Base-by-base conservation (phyloP, 2,888 invertebrate genomes). In the Ditylenchus weischeri region DNA sequence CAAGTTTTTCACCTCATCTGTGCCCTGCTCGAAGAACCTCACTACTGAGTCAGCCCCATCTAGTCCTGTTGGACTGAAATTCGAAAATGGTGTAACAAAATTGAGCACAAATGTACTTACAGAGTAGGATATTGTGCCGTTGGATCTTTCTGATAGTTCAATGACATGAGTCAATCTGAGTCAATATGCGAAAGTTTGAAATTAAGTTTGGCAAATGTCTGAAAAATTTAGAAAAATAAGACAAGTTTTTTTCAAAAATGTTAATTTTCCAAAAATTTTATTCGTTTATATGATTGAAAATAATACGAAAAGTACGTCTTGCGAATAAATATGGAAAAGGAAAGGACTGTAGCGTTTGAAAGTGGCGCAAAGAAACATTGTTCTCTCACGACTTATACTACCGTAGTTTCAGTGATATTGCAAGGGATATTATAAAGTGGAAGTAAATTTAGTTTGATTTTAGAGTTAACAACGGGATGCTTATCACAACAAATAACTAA, bases 1-100 rank as follows among this genome's bases (percentile, higher is more conserved):
- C 36, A 76, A 64, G 43, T 70, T 62, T 50, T 73, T 72, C 35
- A 76, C 65, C 66, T 76, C 76, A 10, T 63, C 64, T 11, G 74
- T 75, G 18, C 70, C 76, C 36, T 69, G 59, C 43, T 70, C 57
- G 13, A 48, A 72, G 47, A 59, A 69, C 50, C 66, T 43, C 11
- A 71, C 64, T 18, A 73, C 23, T 13, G 51, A 61, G n/a, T 63
- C 72, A 21, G 70, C 57, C 1, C 74, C 74, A n/a, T 71, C 63
- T 43, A 50, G 47, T 65, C 50, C 54, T 10, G 54, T 54, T 29
- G 54, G 43, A 15, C 43, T 64, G 23, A 54, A 54, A 15, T 54
- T 1, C 13, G 57, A 10, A 43, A 43, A 29, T 29, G 29, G 3
- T 29, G 29, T 29, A 5, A 29, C n/a, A 29, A 29, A 29, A 29